A percentile compares a stretch with the other conserved stretches of the same genome.
Conservation (phyloP, 2,888 invertebrate genomes). For the Aleiodes testaceus region DNA sequence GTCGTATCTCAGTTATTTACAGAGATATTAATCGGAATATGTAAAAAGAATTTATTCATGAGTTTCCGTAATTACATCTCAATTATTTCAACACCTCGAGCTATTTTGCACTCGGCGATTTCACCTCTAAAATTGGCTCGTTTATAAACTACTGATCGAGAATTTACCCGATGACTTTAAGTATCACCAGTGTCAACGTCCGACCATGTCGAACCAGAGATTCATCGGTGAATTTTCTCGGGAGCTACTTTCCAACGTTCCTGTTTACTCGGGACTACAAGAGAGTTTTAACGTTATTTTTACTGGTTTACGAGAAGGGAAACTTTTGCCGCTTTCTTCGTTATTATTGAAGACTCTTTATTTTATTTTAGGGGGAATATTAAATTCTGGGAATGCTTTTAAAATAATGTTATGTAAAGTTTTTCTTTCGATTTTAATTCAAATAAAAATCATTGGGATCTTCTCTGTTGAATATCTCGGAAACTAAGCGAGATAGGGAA, state of each 20-base stretch:
- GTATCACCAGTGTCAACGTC: constrained; percentile 25
- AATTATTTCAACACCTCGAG: constrained; percentile 23
- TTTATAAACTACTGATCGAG: constrained; percentile 5
- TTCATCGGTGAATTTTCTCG: constrained; percentile 33
- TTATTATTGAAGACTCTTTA: constrained; percentile 2
- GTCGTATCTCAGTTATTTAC: no score
- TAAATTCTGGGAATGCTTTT: neutral
- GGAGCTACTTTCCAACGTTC: constrained; percentile 36
- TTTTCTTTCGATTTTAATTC: no score
- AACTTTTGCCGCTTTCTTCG: constrained; percentile 33
- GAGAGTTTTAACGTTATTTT: constrained; percentile 9
- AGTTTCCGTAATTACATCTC: constrained; percentile 30
- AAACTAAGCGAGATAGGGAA: no score
- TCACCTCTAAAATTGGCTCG: constrained; percentile 29
- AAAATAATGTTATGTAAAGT: neutral
- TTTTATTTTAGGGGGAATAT: neutral
- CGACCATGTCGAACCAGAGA: constrained; percentile 32
- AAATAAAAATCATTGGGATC: no score
- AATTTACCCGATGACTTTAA: constrained; percentile 22
- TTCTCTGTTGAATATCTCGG: no score
- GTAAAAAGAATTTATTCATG: neutral
- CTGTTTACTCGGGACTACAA: constrained; percentile 7
- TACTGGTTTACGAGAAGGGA: neutral
- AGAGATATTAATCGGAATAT: no score
- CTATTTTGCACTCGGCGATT: constrained; percentile 35